Evolutionary conservation across 2,797 vertebrate species (phyloP).

Genomic region (Chromobotia macracanthus): DNA sequence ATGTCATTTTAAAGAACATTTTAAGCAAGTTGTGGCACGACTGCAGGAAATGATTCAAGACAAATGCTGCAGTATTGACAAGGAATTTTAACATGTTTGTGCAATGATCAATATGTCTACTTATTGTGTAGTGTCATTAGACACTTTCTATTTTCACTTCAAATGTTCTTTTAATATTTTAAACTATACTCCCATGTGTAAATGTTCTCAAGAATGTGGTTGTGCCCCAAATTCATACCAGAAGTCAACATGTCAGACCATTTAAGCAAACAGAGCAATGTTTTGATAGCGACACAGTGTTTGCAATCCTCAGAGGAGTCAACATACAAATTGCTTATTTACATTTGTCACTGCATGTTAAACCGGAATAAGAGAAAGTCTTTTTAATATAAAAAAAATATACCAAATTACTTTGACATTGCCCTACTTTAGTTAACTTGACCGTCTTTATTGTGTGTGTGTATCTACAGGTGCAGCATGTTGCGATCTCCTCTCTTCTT

Average conservation of each 20-base stretch:
- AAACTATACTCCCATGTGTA: neutral
- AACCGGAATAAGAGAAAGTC: neutral
- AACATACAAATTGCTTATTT: neutral
- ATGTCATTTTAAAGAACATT: neutral
- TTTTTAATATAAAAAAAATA: neutral
- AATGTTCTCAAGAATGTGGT: neutral
- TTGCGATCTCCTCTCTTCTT: slow-evolving; percentile 87
- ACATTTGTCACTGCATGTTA: neutral
- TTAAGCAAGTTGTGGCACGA: neutral
- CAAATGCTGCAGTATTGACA: neutral
- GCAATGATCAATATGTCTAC: neutral
- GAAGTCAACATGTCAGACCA: neutral
- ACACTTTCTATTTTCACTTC: neutral
- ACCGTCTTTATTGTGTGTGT: too few relatives aligned
- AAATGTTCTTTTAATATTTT: neutral
- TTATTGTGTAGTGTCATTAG: too few relatives aligned
- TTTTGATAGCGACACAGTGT: neutral
- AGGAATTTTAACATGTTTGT: neutral
- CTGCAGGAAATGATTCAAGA: neutral
- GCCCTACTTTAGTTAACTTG: too few relatives aligned
- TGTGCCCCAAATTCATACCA: neutral
- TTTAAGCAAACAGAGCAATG: neutral
- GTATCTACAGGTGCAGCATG: slow-evolving; percentile 80
- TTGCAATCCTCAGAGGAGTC: neutral
- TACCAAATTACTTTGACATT: too few relatives aligned